Percentiles rank a stretch among this genome's conserved stretches.
phyloP scores from a whole-genome alignment of 2,888 invertebrate genomes.

The Andrena praecox region DNA sequence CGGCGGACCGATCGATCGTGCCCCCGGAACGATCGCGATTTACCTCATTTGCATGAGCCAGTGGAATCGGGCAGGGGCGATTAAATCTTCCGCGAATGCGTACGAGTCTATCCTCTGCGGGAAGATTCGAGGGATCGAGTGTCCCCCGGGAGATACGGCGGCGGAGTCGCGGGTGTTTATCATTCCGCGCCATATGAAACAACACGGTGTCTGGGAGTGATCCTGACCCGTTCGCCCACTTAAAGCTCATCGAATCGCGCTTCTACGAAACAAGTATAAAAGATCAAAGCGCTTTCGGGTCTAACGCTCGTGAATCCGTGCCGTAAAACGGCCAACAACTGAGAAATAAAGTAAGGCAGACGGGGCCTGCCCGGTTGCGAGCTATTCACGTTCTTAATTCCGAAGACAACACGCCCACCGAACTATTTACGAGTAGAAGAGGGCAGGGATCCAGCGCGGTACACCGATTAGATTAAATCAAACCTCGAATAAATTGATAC shows the following conservation, averaged over 20 bases:
- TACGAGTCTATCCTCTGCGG: not conserved
- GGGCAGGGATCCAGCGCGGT: conserved; percentile 23
- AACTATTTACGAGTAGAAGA: conserved; percentile 46
- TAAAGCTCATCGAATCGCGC: conserved; percentile 61
- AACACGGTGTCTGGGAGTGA: conserved; percentile 37
- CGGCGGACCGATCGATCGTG: conserved; percentile 22
- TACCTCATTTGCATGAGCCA: conserved; percentile 31
- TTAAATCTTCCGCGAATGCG: not conserved
- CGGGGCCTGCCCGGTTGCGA: conserved; percentile 32
- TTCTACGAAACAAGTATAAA: conserved; percentile 71
- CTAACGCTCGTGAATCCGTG: conserved; percentile 60
- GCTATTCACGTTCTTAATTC: conserved; percentile 54
- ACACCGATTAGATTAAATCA: conserved; percentile 9
- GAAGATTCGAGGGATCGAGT: not conserved
- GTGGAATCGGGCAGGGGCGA: not conserved
- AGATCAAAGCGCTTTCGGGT: conserved; percentile 67
- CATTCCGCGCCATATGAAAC: conserved; percentile 58
- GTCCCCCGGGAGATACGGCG: not conserved
- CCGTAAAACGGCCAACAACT: conserved; percentile 65
- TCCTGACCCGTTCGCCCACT: conserved; percentile 69
- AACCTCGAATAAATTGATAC: conserved; percentile 22
- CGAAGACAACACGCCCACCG: conserved; percentile 67
- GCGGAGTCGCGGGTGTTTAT: conserved; percentile 46
- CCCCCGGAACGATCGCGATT: conserved; percentile 41
- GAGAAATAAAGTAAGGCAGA: conserved; percentile 61